A percentile compares a stretch with the other conserved stretches of the same genome.
Conservation (phyloP, 2,113 vertebrate species). For the Delphinapterus leucas region DNA sequence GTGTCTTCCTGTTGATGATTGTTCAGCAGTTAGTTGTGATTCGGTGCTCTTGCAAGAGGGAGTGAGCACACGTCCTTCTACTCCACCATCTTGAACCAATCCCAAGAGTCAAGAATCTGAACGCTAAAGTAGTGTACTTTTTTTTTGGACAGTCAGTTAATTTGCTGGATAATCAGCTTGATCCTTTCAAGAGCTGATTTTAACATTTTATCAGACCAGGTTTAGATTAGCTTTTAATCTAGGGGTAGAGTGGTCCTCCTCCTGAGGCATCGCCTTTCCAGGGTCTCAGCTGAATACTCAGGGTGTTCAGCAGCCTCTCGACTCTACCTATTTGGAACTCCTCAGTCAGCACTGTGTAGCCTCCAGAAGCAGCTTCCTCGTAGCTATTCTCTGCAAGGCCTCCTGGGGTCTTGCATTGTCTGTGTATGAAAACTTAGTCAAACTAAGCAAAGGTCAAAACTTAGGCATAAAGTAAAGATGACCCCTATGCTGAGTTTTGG, state of each 20-base stretch:
- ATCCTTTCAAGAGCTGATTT: not conserved
- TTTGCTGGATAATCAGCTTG: not conserved
- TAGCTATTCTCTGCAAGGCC: not conserved
- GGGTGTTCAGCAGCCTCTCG: not conserved
- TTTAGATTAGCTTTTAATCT: not conserved
- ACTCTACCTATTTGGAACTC: not conserved
- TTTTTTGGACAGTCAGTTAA: not conserved
- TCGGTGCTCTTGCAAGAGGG: no score
- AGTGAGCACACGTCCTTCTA: no score
- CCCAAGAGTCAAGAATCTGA: not conserved
- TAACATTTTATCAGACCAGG: not conserved
- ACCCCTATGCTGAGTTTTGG: no score
- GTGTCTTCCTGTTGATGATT: no score
- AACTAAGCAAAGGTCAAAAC: not conserved
- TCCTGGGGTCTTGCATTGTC: not conserved
- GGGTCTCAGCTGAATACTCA: not conserved
- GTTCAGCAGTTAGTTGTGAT: no score
- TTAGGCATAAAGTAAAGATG: not conserved
- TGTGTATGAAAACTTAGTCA: not conserved
- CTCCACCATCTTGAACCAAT: no score
- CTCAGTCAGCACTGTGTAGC: no score
- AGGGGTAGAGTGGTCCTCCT: not conserved
- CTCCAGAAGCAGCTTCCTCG: not conserved
- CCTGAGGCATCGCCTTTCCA: not conserved
- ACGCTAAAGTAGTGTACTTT: not conserved